Evolutionary conservation across 2,797 vertebrate genomes (phyloP).

Genomic region (Chiropotes sagulatus): DNA sequence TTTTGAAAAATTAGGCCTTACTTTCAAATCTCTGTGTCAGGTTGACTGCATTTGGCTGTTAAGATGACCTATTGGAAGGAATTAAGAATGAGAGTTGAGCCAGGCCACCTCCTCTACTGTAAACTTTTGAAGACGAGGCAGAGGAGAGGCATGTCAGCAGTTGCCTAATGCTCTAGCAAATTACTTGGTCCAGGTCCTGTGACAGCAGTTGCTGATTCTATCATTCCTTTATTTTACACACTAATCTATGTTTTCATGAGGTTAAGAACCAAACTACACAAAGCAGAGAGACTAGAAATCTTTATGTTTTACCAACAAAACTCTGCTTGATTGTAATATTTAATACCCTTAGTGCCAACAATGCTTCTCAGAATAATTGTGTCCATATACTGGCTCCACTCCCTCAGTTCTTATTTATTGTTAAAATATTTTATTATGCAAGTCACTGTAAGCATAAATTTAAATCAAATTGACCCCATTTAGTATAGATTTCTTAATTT

Average conservation of each 20-base stretch:
- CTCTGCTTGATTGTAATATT: neutral
- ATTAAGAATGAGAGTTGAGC: neutral
- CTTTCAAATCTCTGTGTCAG: neutral
- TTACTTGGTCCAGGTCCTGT: no score
- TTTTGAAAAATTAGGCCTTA: neutral
- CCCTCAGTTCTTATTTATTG: neutral
- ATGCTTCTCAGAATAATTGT: neutral
- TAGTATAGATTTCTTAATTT: neutral
- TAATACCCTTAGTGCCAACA: neutral
- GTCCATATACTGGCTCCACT: neutral
- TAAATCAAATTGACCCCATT: constrained; percentile 41
- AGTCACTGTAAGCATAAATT: neutral
- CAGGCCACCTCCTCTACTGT: neutral
- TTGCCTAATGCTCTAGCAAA: neutral
- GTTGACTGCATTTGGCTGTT: neutral
- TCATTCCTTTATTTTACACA: neutral
- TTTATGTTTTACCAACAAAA: neutral
- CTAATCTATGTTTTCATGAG: neutral
- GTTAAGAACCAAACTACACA: neutral
- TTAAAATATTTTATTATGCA: constrained; percentile 50
- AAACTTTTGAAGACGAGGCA: neutral
- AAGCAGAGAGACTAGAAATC: neutral
- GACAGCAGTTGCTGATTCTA: neutral
- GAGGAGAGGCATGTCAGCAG: neutral
- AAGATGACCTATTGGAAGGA: neutral